Evolutionary conservation across 2,797 vertebrate species (phyloP), one percentile per base, ranked within the genome.

Genomic region (Hydrolagus colliei): DNA sequence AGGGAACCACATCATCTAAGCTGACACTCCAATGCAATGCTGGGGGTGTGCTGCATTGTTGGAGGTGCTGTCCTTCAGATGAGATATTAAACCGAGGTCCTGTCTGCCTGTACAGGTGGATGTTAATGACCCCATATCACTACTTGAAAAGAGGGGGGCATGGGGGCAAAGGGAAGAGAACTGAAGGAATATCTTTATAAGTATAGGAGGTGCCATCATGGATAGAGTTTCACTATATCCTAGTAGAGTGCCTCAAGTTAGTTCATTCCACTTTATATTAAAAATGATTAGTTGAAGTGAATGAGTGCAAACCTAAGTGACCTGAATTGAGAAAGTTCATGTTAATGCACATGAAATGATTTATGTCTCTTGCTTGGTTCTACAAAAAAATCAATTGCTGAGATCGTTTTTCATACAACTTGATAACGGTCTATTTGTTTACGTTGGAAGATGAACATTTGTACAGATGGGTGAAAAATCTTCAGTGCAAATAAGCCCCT

Each of bases 381-480:
- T 67, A 82, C 65, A 68, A 35, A 82, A 65, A 35, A 82, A 68
- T 82, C 62, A 80, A 27, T 80, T 80, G 62, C 59, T 68, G 63
- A 32, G 27, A 82, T 82, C 32, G 35, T 82, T 82, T 82, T 82
- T 82, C 63, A 82, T 82, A 10, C 18, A 2, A 9, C 22, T 62
- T 67, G 63, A 80, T 67, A 68, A 82, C 27, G 9, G 63, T 82
- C 32, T 82, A 62, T 82, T 82, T 82, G 79, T 82, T 82, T 82
- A 41, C 27, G 18, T 32, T 82, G 63, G 79, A 82, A 65, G 22
- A 82, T 35, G 63, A 68, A 68, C 68, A 82, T 82, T 82, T 82
- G 27, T 82, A 41, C 63, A 68, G 79, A 20, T 27, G 63, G 79
- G 63, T 20, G 35, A 82, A 82, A 68, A 82, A 82, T 41, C 27